Percentiles rank a stretch among this genome's conserved stretches.
These are phyloP conservation scores for Pseudomyrmex gracilis DNA, from an alignment of 1,140 invertebrate species.

Conservation along the genomic window DNA sequence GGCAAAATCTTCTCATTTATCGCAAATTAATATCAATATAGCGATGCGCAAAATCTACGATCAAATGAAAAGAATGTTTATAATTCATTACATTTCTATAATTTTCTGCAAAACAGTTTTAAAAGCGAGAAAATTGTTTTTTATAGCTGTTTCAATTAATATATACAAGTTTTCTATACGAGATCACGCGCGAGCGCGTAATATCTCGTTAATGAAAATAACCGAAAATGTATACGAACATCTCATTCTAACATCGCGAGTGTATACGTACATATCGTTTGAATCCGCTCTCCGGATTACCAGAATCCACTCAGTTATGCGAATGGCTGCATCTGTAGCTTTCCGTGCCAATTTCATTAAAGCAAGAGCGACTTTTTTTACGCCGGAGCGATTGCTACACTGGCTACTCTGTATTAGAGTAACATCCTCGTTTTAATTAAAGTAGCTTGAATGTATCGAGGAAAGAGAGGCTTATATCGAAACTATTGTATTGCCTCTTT, in stretches of 20 bases:
- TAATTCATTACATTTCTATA: no score
- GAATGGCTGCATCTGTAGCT: constrained; percentile 5
- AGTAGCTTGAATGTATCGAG: constrained; percentile 9
- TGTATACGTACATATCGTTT: neutral
- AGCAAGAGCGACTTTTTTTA: constrained; percentile 29
- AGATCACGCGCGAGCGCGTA: neutral
- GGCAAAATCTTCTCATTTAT: neutral
- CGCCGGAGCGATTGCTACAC: constrained; percentile 8
- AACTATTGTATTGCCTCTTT: no score
- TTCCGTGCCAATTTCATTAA: constrained; percentile 48
- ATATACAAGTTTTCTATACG: neutral
- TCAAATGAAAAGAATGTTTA: no score
- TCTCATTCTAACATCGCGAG: neutral
- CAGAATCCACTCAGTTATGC: constrained; percentile 38
- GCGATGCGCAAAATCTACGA: neutral
- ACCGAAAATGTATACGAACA: neutral
- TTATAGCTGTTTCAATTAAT: neutral
- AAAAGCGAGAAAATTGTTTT: constrained; percentile 15
- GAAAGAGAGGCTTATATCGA: neutral
- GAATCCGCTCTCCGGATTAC: constrained; percentile 4
- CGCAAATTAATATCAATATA: neutral
- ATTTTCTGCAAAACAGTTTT: no score
- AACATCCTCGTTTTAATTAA: constrained; percentile 55
- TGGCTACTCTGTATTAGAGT: constrained; percentile 24
- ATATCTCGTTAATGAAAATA: constrained; percentile 13